Conservation (phyloP, 2,113 vertebrate genomes). For the Ia io region DNA sequence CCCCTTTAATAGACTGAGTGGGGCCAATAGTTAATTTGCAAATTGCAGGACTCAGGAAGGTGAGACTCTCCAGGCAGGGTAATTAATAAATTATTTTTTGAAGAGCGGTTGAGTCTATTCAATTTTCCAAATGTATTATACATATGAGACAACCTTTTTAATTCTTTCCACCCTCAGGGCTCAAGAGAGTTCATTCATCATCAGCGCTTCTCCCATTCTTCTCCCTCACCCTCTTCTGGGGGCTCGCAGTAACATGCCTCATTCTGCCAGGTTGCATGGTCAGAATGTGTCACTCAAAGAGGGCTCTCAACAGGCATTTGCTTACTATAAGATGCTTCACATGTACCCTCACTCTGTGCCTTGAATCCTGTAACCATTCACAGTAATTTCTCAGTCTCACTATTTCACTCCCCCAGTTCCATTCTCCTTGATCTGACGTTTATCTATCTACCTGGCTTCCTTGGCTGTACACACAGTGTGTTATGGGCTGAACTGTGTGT, state of each 20-base stretch:
- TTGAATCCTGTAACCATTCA: background rate
- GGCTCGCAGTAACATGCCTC: fast-evolving
- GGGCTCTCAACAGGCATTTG: background rate
- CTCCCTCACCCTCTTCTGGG: background rate
- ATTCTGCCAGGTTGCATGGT: background rate
- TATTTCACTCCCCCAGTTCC: fast-evolving
- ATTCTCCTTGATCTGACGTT: background rate
- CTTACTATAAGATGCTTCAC: background rate
- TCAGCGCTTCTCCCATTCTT: background rate
- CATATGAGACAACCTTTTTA: background rate
- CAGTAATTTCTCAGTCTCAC: background rate
- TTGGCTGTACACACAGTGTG: background rate
- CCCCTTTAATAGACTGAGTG: background rate
- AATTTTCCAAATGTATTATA: conserved; percentile 5
- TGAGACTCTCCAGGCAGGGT: background rate
- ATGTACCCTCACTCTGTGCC: background rate
- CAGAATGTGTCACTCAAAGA: background rate
- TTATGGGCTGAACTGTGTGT: background rate
- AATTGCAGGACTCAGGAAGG: conserved; percentile 46
- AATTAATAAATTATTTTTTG: conserved; percentile 33
- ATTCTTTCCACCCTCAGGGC: background rate
- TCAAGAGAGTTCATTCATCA: background rate
- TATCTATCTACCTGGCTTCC: background rate
- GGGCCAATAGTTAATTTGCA: conserved; percentile 45
- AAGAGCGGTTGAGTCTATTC: background rate